Evolutionary conservation across 2,888 invertebrate species (phyloP), one percentile per base, ranked within the genome.

Genomic region (Sesia apiformis): DNA sequence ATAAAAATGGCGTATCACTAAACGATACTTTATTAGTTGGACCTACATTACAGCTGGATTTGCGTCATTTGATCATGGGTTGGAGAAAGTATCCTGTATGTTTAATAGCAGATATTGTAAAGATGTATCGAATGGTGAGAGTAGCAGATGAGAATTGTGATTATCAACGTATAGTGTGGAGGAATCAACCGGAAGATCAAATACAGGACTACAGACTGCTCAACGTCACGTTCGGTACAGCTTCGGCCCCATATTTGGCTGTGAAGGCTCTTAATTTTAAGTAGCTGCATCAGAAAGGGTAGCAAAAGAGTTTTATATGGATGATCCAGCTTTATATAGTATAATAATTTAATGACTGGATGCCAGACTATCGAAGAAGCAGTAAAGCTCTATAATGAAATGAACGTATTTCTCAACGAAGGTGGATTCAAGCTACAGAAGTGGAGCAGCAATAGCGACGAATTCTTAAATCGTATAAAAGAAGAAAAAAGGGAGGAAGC

Each of bases 371-470:
- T 66, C 52, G 55, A 61, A 59, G 57, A 63, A 52, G 63, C 58
- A 41, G 40, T 62, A 42, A 51, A 52, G 3, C 40, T 70, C 8
- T 56, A 58, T 49, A 54, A 63, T 38, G 60, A 72, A 56, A 58
- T 69, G 38, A 67, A 59, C 4, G 55, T 55, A 8, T 41, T 75
- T 4, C 49, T 74, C 23, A 60, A 53, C 6, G 56, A 58, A 41
- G 73, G 68, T 38, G 69, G 72, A 5, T 72, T 76, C 55, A 53
- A 60, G 38, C 52, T 75, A 4, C 66, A 72, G 40, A 69, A 74
- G 55, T 67, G 66, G 68, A 42, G 51, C 1, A 63, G 60, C 40
- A 69, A 62, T 46, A 63, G 51, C 38, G 58, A 57, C 43, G 61
- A 58, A 52, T 58, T 65, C 4, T 4, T 56, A 51, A 5, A 59